phyloP scores from a whole-genome alignment of 2,888 invertebrate genomes.

The Drosophila flavopinicola region DNA sequence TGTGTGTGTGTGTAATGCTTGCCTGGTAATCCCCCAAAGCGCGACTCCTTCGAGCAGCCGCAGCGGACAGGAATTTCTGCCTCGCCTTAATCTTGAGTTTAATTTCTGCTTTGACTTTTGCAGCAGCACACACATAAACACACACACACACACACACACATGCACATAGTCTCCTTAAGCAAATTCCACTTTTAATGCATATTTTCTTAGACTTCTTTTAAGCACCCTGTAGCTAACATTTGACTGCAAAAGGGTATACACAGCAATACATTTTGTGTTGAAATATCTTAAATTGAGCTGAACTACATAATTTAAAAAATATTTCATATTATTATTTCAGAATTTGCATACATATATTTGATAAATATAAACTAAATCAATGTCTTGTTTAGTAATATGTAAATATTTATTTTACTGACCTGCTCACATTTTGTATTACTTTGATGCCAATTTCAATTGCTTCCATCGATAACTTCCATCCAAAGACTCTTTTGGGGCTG shows the following conservation, averaged over 20 bases:
- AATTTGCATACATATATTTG: too few relatives aligned
- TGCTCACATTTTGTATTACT: too few relatives aligned
- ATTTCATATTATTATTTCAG: too few relatives aligned
- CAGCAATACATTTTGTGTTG: too few relatives aligned
- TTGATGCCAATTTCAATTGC: too few relatives aligned
- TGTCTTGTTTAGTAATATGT: too few relatives aligned
- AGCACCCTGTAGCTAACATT: background rate
- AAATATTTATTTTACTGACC: too few relatives aligned
- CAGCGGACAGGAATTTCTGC: slow-evolving; percentile 47
- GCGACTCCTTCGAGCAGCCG: slow-evolving; percentile 32
- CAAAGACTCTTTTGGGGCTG: too few relatives aligned
- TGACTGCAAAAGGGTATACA: slow-evolving; percentile 7
- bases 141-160: slow-evolving; percentile 2
- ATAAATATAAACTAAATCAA: too few relatives aligned
- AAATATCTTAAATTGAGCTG: too few relatives aligned
- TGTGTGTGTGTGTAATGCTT: slow-evolving; percentile 22
- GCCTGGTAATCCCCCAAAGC: slow-evolving; percentile 62
- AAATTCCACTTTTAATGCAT: slow-evolving; percentile 58
- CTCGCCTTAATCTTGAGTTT: slow-evolving; percentile 72
- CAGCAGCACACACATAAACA: slow-evolving; percentile 17
- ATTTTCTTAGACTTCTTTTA: slow-evolving; percentile 42
- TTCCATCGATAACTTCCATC: too few relatives aligned
- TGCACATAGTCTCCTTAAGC: background rate
- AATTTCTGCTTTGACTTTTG: slow-evolving; percentile 73
- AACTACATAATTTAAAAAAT: too few relatives aligned